Evolutionary conservation across 2,113 vertebrate genomes (phyloP), one percentile per base, ranked within the genome.

Genomic region (Oceanites oceanicus): DNA sequence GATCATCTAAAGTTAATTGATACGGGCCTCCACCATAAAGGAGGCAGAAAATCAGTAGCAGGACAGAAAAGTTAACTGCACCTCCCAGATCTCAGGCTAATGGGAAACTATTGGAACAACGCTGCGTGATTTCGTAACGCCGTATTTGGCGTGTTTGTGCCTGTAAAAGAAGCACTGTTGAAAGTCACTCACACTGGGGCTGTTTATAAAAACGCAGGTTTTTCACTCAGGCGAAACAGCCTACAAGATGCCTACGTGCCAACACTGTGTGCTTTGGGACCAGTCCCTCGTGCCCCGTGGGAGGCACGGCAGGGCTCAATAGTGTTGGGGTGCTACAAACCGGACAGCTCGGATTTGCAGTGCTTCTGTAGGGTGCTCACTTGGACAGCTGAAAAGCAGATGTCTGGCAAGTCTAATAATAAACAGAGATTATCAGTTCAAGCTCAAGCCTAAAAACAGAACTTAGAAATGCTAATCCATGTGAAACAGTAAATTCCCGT

Each of bases 381-480:
- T 23, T 47, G 29, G 47, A 87, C 70, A 93, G 66, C 70, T 82
- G 81, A 82, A 96, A 93, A 52, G 78, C 81, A 95, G 85, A 85
- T 94, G 77, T 67, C 88, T 79, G 77, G 56, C 66, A 93, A 94
- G 29, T 59, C 59, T 50, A 88, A 87, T 59, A 91, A 89, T 59
- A 84, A 79, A 82, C 16, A 83, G n/a, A 82, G 67, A 92, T 91
- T 78, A 89, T 42, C 73, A 91, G 32, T 89, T 96, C 93, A 94
- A 84, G 40, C 3, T 81, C 62, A 86, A 79, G 34, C 49, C 88
- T 80, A 88, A 74, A 92, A 95, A 75, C 53, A 84, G 63, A 95
- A 92, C 7, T 77, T 34, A 58, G 25, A 91, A 94, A 83, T 36
- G 73, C 61, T 87, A 95, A 87, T 67, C 77, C 84, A 91, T 47